Evolutionary conservation across 2,888 invertebrate genomes (phyloP).

Genomic region (Mylabris sibirica): DNA sequence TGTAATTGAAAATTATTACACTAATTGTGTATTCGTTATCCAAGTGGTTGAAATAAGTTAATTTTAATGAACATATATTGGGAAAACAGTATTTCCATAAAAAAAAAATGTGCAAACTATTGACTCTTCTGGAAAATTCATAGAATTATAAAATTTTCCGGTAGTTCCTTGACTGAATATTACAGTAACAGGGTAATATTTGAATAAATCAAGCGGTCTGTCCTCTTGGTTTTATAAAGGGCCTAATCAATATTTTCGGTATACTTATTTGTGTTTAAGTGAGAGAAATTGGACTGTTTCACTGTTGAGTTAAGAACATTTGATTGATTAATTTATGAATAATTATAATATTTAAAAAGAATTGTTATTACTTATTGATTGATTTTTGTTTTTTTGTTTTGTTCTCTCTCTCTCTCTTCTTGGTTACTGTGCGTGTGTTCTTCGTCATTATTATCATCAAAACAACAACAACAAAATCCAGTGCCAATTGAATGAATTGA

Average conservation of each 20-base stretch:
- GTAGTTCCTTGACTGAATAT: too few relatives aligned
- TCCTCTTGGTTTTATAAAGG: too few relatives aligned
- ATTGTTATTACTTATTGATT: not conserved
- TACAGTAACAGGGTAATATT: too few relatives aligned
- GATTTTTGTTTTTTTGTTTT: not conserved
- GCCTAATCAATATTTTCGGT: too few relatives aligned
- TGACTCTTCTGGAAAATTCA: too few relatives aligned
- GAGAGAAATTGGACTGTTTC: conserved; percentile 4
- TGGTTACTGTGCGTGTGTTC: not conserved
- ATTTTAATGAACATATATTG: too few relatives aligned
- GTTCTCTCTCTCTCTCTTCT: not conserved
- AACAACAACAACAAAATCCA: conserved; percentile 54
- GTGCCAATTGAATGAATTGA: conserved; percentile 94
- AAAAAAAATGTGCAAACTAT: too few relatives aligned
- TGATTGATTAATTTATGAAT: not conserved
- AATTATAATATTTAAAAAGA: not conserved
- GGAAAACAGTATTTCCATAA: too few relatives aligned
- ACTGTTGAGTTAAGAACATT: conserved; percentile 12
- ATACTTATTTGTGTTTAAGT: not conserved
- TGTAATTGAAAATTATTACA: too few relatives aligned
- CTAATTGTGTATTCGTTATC: too few relatives aligned
- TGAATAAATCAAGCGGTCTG: not conserved
- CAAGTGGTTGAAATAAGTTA: too few relatives aligned
- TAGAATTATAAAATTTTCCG: too few relatives aligned
- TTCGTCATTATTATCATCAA: not conserved